Percentiles rank a stretch among this genome's conserved stretches.
These are phyloP conservation scores for Diachasmimorpha longicaudata DNA, from an alignment of 1,140 invertebrate species.

Conservation along the genomic window DNA sequence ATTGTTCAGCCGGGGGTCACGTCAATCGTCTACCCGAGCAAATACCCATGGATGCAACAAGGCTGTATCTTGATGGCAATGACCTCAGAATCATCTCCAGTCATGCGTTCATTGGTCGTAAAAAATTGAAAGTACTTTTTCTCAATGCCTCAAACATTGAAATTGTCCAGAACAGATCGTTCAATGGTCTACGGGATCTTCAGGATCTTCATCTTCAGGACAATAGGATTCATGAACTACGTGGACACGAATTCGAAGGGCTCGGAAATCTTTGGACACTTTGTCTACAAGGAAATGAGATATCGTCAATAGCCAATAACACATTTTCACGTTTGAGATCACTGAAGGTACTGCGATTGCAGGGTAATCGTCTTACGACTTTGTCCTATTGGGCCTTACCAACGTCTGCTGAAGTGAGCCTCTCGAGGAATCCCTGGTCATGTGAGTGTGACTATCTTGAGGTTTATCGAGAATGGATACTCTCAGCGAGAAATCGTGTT, in stretches of 20 bases:
- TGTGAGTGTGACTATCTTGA: constrained; percentile 86
- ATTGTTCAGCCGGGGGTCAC: constrained; percentile 81
- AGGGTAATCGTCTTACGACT: constrained; percentile 77
- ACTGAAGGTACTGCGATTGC: constrained; percentile 74
- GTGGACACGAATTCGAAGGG: constrained; percentile 85
- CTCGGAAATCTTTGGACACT: constrained; percentile 70
- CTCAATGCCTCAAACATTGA: constrained; percentile 87
- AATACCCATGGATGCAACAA: constrained; percentile 92
- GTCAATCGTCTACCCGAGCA: constrained; percentile 75
- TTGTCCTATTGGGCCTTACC: constrained; percentile 81
- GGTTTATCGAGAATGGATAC: constrained; percentile 80
- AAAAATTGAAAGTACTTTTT: constrained; percentile 81
- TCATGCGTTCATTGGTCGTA: constrained; percentile 90
- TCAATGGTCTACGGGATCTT: constrained; percentile 84
- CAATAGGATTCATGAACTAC: constrained; percentile 76
- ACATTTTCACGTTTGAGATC: constrained; percentile 78
- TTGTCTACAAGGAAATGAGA: constrained; percentile 72
- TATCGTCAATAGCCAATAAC: constrained; percentile 75
- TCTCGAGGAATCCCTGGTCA: constrained; percentile 85
- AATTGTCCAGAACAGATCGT: constrained; percentile 85
- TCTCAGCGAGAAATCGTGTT: constrained; percentile 66
- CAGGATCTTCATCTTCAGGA: constrained; percentile 82
- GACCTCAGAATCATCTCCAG: constrained; percentile 77
- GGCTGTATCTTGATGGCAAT: constrained; percentile 89
- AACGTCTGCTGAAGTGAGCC: constrained; percentile 70